A percentile compares a stretch with the other conserved stretches of the same genome.
phyloP scores from a whole-genome alignment of 92 coral and sea anemone species.

The Epizoanthus scotinus region DNA sequence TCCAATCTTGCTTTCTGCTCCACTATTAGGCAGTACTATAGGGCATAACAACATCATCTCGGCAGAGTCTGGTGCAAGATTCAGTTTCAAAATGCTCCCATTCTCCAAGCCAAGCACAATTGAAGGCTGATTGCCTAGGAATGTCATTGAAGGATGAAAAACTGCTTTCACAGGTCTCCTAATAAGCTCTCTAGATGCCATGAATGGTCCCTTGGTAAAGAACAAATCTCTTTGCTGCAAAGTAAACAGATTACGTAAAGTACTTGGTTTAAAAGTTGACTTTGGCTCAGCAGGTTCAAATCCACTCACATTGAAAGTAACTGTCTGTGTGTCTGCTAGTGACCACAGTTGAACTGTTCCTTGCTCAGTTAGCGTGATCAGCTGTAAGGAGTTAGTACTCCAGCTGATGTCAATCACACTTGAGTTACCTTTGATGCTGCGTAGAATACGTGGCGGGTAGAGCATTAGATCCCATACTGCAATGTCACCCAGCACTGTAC shows the following conservation, averaged over 20 bases:
- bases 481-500: slow-evolving; percentile 79
- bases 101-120: slow-evolving; percentile 69
- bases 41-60: slow-evolving; percentile 24
- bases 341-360: slow-evolving; percentile 80
- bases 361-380: slow-evolving; percentile 59
- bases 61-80: slow-evolving; percentile 16
- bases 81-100: slow-evolving; percentile 72
- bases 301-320: slow-evolving; percentile 60
- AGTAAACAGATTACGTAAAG: slow-evolving; percentile 43
- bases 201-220: slow-evolving; percentile 68
- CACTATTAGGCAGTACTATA: slow-evolving; percentile 31
- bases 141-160: slow-evolving; percentile 69
- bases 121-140: slow-evolving; percentile 69
- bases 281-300: slow-evolving; percentile 79
- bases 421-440: slow-evolving; percentile 60
- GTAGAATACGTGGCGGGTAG: slow-evolving; percentile 78
- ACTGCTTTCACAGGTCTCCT: slow-evolving; percentile 50
- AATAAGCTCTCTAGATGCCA: slow-evolving; percentile 44
- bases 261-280: slow-evolving; percentile 60
- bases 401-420: slow-evolving; percentile 60
- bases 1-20: slow-evolving; percentile 55
- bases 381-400: slow-evolving; percentile 62
- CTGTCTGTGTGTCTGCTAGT: slow-evolving; percentile 50
- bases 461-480: slow-evolving; percentile 70
- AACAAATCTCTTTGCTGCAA: slow-evolving; percentile 55